A percentile compares a stretch with the other conserved stretches of the same genome.
These are phyloP conservation scores for Temnopleurus reevesii DNA, from an alignment of 53 echinoderm and acorn worm genomes.

Conservation along the genomic window DNA sequence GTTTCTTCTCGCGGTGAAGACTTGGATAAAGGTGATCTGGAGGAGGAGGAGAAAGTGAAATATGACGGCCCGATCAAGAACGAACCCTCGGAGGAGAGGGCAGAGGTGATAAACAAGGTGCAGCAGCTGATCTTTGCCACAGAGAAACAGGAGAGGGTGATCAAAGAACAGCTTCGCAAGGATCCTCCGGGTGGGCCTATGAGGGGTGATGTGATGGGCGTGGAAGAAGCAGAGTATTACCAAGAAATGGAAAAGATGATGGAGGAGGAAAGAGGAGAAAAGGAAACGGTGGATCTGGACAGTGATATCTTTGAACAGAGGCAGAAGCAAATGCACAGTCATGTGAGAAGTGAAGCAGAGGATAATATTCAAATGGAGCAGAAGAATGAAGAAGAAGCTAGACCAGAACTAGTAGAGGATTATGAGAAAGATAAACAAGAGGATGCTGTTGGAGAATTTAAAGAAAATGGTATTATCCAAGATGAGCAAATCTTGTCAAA, in stretches of 20 bases:
- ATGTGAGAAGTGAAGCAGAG: background rate
- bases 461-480: background rate
- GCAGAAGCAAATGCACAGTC: background rate
- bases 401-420: background rate
- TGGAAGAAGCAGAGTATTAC: background rate
- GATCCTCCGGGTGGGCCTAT: constrained; percentile 7
- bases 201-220: constrained; percentile 37
- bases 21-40: constrained; percentile 49
- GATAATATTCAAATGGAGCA: background rate
- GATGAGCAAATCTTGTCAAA: background rate
- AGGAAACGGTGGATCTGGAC: background rate
- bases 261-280: background rate
- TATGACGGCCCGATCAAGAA: constrained; percentile 39
- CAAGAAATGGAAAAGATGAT: constrained; percentile 37
- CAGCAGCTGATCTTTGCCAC: background rate
- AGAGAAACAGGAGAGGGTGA: constrained; percentile 37
- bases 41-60: constrained; percentile 31
- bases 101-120: background rate
- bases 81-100: constrained; percentile 10
- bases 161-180: background rate
- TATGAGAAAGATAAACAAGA: no score
- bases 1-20: constrained; percentile 47
- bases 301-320: background rate
- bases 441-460: background rate
- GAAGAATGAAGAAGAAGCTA: background rate